phyloP scores from a whole-genome alignment of 1,140 invertebrate genomes.

The Wiebesia pumilae region DNA sequence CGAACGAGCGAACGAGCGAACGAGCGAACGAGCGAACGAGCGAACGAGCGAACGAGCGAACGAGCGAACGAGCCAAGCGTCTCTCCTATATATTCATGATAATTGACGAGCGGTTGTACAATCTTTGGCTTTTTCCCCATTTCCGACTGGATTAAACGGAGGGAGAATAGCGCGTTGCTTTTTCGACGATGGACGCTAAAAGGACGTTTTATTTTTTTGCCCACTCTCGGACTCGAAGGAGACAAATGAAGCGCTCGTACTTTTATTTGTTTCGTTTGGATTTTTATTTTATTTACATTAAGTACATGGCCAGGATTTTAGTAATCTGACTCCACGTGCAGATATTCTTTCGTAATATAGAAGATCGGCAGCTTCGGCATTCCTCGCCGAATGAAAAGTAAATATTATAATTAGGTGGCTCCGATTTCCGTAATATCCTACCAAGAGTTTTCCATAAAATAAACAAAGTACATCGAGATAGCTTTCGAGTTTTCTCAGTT shows the following conservation, averaged over 20 bases:
- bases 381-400: conserved; percentile 22
- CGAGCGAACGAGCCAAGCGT: conserved; percentile 11
- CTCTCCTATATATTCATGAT: conserved; percentile 39
- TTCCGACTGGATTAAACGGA: conserved; percentile 40
- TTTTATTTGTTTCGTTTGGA: conserved; percentile 28
- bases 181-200: neutral
- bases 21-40: conserved; percentile 7
- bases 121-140: conserved; percentile 15
- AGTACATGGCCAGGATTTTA: neutral
- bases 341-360: neutral
- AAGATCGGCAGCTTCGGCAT: neutral
- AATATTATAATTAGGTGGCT: conserved; percentile 13
- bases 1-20: no score
- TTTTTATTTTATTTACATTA: conserved; percentile 28
- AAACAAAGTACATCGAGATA: neutral
- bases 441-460: neutral
- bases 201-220: conserved; percentile 21
- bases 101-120: conserved; percentile 44
- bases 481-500: neutral
- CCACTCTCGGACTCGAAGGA: neutral
- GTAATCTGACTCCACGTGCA: neutral
- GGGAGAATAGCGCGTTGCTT: neutral
- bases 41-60: neutral
- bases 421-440: neutral
- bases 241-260: neutral